Conservation (phyloP, 2,888 invertebrate species). For the Fragum whitleyi region DNA sequence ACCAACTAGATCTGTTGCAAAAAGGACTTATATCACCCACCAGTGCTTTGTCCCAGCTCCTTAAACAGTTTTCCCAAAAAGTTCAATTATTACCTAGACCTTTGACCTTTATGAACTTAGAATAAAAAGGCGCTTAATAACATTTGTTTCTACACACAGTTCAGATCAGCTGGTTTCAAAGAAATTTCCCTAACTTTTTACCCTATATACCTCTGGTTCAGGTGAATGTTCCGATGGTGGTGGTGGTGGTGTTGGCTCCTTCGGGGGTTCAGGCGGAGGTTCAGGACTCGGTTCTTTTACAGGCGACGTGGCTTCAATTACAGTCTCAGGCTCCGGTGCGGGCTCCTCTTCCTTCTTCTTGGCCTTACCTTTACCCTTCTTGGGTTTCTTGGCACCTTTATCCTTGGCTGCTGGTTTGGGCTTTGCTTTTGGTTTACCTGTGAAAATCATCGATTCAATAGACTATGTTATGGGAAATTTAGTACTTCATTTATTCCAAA, state of each 20-base stretch:
- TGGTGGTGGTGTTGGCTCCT: conserved; percentile 52
- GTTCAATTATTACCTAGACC: no score
- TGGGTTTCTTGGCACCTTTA: conserved; percentile 51
- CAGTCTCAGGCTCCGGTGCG: conserved; percentile 56
- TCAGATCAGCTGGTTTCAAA: no score
- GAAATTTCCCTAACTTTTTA: no score
- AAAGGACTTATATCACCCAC: no score
- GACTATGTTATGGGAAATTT: no score
- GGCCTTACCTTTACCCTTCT: conserved; percentile 64
- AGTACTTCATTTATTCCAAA: not conserved
- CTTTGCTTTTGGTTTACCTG: conserved; percentile 75
- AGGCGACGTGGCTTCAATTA: conserved; percentile 48
- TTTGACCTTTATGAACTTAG: no score
- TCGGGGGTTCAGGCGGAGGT: conserved; percentile 55
- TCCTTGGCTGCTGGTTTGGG: conserved; percentile 62
- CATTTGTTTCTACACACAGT: no score
- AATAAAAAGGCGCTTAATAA: no score
- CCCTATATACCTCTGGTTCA: no score
- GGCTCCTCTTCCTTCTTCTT: conserved; percentile 68
- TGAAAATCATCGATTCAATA: not conserved
- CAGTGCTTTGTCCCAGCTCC: no score
- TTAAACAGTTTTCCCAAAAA: no score
- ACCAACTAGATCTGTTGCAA: no score
- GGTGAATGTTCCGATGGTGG: conserved; percentile 20
- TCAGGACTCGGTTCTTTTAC: conserved; percentile 58